Evolutionary conservation across 2,113 vertebrate species (phyloP).

Genomic region (Paradisaea rubra): DNA sequence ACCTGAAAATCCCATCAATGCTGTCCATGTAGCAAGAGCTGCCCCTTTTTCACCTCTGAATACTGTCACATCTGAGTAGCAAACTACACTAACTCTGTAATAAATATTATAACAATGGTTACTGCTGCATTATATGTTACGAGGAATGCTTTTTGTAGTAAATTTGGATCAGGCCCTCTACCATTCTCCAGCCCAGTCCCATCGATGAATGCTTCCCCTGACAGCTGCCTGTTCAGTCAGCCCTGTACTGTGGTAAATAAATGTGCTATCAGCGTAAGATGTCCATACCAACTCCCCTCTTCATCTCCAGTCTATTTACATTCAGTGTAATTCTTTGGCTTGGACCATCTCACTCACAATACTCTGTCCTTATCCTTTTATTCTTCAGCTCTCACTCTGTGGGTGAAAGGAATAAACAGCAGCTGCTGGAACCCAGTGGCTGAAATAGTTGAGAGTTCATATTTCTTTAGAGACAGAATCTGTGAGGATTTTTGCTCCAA

Average conservation of each 20-base stretch:
- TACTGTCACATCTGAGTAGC: neutral
- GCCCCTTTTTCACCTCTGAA: neutral
- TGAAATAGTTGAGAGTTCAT: neutral
- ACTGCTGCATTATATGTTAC: neutral
- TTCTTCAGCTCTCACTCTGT: neutral
- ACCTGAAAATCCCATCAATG: neutral
- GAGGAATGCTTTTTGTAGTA: neutral
- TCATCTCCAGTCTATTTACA: neutral
- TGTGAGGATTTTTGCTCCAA: neutral
- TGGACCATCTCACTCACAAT: neutral
- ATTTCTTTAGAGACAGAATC: neutral
- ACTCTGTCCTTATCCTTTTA: neutral
- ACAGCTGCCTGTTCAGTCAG: neutral
- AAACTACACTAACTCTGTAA: neutral
- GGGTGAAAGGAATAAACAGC: constrained; percentile 23
- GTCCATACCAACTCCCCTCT: neutral
- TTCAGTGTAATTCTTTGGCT: neutral
- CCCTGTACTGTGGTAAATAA: neutral
- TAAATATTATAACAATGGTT: neutral
- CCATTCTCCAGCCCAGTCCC: neutral
- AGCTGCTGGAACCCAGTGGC: neutral
- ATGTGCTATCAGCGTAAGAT: neutral
- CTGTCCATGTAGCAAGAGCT: neutral
- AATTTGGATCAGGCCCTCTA: neutral
- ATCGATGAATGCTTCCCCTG: neutral